Evolutionary conservation across 2,113 vertebrate genomes (phyloP).

Genomic region (Xenus cinereus): DNA sequence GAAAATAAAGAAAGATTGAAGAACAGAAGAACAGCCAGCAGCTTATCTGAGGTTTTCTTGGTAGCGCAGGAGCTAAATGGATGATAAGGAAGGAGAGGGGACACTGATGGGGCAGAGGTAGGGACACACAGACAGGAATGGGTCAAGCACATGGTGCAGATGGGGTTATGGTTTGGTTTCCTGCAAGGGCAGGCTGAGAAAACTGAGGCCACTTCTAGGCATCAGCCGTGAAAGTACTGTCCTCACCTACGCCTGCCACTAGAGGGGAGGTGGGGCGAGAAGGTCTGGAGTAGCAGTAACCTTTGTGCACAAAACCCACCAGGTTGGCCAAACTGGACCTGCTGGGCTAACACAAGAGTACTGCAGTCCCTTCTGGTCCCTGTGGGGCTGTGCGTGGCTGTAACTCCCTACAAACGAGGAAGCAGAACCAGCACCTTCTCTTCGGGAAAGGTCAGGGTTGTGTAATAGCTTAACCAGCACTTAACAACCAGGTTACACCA

Average conservation of each 20-base stretch:
- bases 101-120: not conserved
- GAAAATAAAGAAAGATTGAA: not conserved
- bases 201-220: not conserved
- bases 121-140: accelerated
- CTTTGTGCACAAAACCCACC: not conserved
- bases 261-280: accelerated
- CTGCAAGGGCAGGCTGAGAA: not conserved
- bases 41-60: not conserved
- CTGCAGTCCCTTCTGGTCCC: not conserved
- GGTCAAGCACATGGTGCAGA: accelerated
- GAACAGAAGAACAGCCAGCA: not conserved
- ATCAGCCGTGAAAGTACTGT: accelerated
- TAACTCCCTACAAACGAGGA: not conserved
- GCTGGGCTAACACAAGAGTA: accelerated
- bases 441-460: not conserved
- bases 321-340: not conserved
- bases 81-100: not conserved
- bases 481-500: not conserved
- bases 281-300: not conserved
- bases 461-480: not conserved
- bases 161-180: not conserved
- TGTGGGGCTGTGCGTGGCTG: accelerated
- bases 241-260: accelerated
- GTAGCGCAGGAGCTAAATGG: accelerated
- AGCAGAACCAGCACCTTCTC: not conserved